phyloP scores from a whole-genome alignment of 2,113 vertebrate species.

The Acanthochromis polyacanthus region DNA sequence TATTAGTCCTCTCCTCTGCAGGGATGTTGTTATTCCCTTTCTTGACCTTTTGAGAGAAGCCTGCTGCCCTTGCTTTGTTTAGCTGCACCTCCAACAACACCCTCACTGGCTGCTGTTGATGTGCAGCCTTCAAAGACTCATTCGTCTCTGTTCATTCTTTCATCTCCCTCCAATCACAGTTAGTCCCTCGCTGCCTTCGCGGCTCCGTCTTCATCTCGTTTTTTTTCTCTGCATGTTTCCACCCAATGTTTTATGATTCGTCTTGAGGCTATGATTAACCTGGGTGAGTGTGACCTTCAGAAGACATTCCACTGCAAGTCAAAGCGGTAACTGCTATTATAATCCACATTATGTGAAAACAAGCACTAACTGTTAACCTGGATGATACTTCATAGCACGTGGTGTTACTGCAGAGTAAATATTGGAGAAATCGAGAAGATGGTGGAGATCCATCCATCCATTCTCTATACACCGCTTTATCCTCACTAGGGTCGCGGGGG shows the following conservation, averaged over 20 bases:
- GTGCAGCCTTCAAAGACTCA: slow-evolving; percentile 52
- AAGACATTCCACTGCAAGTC: slow-evolving; percentile 36
- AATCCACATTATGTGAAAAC: slow-evolving; percentile 19
- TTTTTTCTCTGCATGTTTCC: slow-evolving; percentile 14
- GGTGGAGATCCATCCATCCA: too few species aligned
- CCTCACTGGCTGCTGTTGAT: slow-evolving; percentile 36
- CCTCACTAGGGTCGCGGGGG: too few species aligned
- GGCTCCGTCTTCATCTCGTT: slow-evolving; percentile 25
- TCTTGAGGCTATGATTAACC: slow-evolving; percentile 60
- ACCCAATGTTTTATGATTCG: slow-evolving; percentile 63
- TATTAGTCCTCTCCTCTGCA: slow-evolving; percentile 31
- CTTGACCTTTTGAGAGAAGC: slow-evolving; percentile 50
- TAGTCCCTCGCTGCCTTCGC: slow-evolving; percentile 15
- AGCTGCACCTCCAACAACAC: slow-evolving; percentile 21
- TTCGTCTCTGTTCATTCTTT: slow-evolving; percentile 42
- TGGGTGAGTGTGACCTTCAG: slow-evolving; percentile 55
- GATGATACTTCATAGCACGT: neutral
- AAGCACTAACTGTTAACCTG: slow-evolving; percentile 5
- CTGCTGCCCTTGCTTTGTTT: slow-evolving; percentile 51
- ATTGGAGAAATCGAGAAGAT: neutral
- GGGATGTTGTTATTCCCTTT: slow-evolving; percentile 17
- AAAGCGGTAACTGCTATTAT: slow-evolving; percentile 12
- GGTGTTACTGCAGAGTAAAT: neutral
- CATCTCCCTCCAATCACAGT: slow-evolving; percentile 56
- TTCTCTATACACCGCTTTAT: too few species aligned